A percentile compares a stretch with the other conserved stretches of the same genome.
These are phyloP conservation scores for Tenualosa ilisha DNA, from an alignment of 2,797 vertebrate genomes.

Conservation along the genomic window DNA sequence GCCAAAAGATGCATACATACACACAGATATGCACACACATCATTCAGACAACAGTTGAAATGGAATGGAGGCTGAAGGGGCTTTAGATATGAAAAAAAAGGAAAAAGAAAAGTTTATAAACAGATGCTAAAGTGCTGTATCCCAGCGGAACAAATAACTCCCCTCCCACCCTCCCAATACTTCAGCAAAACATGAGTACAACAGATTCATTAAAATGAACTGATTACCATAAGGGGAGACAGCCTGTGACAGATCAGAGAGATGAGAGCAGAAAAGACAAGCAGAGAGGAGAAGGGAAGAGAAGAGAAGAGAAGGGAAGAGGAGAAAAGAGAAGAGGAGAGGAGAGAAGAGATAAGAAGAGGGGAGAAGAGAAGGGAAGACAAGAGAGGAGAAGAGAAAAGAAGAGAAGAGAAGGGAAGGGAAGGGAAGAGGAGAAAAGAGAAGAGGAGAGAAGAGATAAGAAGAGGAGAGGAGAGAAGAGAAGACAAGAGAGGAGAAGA, in stretches of 20 bases:
- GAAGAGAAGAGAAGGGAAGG: not conserved
- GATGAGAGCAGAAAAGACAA: not conserved
- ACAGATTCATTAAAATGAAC: slow-evolving; percentile 37
- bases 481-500: not conserved
- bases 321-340: not conserved
- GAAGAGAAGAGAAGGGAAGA: not conserved
- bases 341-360: not conserved
- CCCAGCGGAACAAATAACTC: slow-evolving; percentile 15
- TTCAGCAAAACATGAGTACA: slow-evolving; percentile 36
- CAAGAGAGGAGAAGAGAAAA: not conserved
- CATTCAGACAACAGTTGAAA: not conserved
- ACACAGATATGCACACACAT: not conserved
- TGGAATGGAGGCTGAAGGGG: not conserved
- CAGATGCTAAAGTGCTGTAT: not conserved
- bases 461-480: not conserved
- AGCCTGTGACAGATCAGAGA: not conserved
- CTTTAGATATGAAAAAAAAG: not conserved
- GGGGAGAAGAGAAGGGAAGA: not conserved
- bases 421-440: not conserved
- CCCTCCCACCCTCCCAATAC: not conserved
- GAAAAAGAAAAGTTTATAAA: not conserved
- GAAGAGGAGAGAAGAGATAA: not conserved
- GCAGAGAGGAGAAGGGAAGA: not conserved
- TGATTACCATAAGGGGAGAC: slow-evolving; percentile 8
- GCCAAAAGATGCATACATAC: too few species aligned